phyloP scores from a whole-genome alignment of 2,113 vertebrate genomes.

The Oreochromis spilurus region DNA sequence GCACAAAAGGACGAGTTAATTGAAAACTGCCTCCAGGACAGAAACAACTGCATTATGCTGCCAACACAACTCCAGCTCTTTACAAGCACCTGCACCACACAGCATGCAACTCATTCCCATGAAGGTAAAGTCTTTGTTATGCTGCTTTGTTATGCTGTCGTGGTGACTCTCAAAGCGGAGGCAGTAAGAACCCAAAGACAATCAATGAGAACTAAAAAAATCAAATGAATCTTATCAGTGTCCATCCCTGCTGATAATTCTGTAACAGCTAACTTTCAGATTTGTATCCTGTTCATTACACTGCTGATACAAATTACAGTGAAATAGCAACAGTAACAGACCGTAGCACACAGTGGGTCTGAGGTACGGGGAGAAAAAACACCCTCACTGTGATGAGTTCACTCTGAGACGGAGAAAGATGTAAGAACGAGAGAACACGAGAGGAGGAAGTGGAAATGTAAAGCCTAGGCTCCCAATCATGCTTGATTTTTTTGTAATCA shows the following conservation, averaged over 20 bases:
- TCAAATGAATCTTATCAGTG: neutral
- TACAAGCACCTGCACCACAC: neutral
- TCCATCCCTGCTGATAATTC: rapidly evolving
- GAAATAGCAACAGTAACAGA: neutral
- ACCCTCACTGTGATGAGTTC: too few species aligned
- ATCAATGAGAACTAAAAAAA: neutral
- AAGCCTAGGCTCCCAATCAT: rapidly evolving
- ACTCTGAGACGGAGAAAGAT: neutral
- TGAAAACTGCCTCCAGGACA: neutral
- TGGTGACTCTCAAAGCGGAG: neutral
- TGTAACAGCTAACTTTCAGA: neutral
- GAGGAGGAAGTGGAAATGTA: neutral
- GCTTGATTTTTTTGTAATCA: neutral
- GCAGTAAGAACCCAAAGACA: neutral
- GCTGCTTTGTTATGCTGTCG: neutral
- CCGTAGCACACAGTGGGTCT: rapidly evolving
- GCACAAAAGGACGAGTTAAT: neutral
- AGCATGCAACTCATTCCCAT: neutral
- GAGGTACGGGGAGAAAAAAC: neutral
- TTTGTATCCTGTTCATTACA: neutral
- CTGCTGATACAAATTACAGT: neutral
- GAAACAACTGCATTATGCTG: neutral
- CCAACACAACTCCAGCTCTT: neutral
- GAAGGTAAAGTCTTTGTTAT: neutral
- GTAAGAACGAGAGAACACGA: neutral